Base-by-base conservation (phyloP, 2,888 invertebrate genomes). In the Tetragonula carbonaria region DNA sequence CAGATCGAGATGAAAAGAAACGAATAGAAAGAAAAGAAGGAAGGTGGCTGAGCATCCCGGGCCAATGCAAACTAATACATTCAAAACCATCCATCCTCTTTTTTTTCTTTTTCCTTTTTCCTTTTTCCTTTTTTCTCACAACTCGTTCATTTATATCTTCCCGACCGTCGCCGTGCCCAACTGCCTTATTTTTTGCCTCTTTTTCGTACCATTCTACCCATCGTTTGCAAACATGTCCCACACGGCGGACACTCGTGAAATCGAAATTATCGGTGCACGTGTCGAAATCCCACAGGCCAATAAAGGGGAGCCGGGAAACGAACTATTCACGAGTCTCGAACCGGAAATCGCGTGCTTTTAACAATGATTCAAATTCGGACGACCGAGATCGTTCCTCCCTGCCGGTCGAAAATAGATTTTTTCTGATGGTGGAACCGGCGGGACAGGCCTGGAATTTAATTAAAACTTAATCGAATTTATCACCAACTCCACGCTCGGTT, bases 391-490 rank as follows among this genome's bases (percentile, higher is more conserved):
- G 28, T 50, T 50, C 59, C 28, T 45, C n/a, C 13, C 57, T 1
- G n/a, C 5, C 33, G 21, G 21, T n/a, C 18, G 18, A 65, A 28
- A 74, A 74, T 53, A 23, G 65, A 38, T 74, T 74, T 74, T 28
- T 62, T 53, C 53, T 28, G 28, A 23, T 18, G 1, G 33, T 65
- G 45, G 53, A 28, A 62, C 45, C 8, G 8, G 4, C 63, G 74
- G 11, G 59, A 0, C 23, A 23, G 66, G 59, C 0, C 50, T 51
- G 66, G 66, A 71, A 59, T 59, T 74, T 74, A 74, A 78, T 78
- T 74, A 74, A 74, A 74, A 59, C n/a, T 78, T 67, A 66, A 67
- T 74, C 53, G 67, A 78, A 74, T 57, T 59, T 59, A 74, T 74
- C 57, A 38, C 66, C 14, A 5, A 8, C n/a, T 59, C n/a, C 4